Evolutionary conservation across 1,140 invertebrate genomes (phyloP).

Genomic region (Cherax quadricarinatus): DNA sequence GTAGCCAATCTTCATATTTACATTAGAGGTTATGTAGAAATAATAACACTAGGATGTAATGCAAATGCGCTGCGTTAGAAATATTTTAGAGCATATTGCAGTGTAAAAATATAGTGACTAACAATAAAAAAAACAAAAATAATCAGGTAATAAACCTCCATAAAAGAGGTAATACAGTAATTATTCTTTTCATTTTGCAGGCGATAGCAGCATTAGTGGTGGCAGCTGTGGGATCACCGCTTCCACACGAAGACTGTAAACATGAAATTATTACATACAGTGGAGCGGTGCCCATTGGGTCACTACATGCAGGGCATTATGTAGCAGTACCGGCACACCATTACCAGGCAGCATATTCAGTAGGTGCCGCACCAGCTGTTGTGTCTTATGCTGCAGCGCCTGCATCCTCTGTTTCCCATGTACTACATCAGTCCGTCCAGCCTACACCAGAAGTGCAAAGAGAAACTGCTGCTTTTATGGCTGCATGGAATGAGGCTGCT

Average conservation of each 20-base stretch:
- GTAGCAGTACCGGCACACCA: background rate
- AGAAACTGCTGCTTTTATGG: constrained; percentile 45
- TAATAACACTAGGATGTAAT: too few species aligned
- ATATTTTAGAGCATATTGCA: too few species aligned
- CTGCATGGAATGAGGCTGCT: constrained; percentile 44
- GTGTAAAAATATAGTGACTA: too few species aligned
- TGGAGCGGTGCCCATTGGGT: background rate
- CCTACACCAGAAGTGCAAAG: constrained; percentile 33
- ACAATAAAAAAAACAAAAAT: too few species aligned
- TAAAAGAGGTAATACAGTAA: background rate
- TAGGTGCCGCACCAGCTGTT: constrained; percentile 12
- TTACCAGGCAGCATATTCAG: constrained; percentile 9
- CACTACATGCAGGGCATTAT: background rate
- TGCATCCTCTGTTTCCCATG: background rate
- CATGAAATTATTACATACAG: background rate
- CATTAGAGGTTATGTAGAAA: too few species aligned
- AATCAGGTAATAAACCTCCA: too few species aligned
- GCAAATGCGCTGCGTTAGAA: too few species aligned
- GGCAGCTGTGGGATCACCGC: background rate
- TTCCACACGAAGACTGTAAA: background rate
- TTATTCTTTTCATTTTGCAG: background rate
- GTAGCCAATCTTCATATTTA: too few species aligned
- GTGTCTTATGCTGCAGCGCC: constrained; percentile 25
- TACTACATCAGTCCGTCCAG: background rate
- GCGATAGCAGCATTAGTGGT: background rate